Evolutionary conservation across 1,140 invertebrate genomes (phyloP).

Genomic region (Brachionus asplanchnoidis): DNA sequence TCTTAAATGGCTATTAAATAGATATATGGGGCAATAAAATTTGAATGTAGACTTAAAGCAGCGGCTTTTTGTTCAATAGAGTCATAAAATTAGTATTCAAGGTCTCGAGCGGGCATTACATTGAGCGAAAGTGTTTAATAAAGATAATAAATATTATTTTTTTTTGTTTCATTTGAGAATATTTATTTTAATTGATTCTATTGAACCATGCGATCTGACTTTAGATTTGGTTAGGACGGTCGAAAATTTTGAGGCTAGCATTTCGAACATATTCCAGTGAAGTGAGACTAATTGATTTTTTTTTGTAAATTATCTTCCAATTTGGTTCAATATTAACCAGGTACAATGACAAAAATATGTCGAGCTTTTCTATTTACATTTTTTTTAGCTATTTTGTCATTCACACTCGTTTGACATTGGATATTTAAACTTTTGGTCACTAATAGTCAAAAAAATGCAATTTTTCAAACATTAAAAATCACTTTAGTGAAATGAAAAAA

Average conservation of each 20-base stretch:
- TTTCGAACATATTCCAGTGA: not conserved
- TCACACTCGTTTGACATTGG: not conserved
- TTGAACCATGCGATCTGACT: slow-evolving; percentile 1
- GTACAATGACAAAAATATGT: not conserved
- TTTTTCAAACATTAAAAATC: slow-evolving; percentile 12
- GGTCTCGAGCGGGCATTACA: not conserved
- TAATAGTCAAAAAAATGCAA: not conserved
- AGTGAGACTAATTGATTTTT: slow-evolving; percentile 31
- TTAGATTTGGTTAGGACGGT: not conserved
- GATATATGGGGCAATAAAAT: slow-evolving; percentile 11
- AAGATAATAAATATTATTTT: not conserved
- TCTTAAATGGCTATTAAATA: slow-evolving; percentile 3
- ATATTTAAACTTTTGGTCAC: not conserved
- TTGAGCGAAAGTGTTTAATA: slow-evolving; percentile 15
- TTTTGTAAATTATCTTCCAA: slow-evolving; percentile 1
- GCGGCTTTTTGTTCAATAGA: not conserved
- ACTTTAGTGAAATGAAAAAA: not conserved
- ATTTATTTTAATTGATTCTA: slow-evolving; percentile 21
- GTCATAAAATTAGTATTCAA: slow-evolving; percentile 19
- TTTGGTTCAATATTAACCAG: not conserved
- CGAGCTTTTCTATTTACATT: not conserved
- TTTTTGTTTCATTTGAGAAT: not conserved
- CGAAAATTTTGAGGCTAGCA: not conserved
- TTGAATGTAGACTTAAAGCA: not conserved
- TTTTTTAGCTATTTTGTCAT: not conserved